Evolutionary conservation across 2,888 invertebrate genomes (phyloP).

Genomic region (Meteorus colon): DNA sequence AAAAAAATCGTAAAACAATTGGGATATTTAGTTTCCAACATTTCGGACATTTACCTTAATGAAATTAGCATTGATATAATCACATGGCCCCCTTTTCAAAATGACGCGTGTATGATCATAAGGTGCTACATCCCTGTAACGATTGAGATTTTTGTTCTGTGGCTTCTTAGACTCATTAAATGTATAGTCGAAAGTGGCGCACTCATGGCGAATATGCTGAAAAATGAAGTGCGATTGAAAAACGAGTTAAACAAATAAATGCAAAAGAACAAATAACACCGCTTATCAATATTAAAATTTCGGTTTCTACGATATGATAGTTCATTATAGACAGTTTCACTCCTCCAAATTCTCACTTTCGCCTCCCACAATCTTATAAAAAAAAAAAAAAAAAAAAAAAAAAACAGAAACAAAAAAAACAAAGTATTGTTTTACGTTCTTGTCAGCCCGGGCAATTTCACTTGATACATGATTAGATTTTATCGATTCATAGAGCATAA

Average conservation of each 20-base stretch:
- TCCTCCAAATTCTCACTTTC: no score
- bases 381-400: no score
- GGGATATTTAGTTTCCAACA: not conserved
- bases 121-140: conserved; percentile 96
- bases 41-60: conserved; percentile 78
- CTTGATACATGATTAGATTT: no score
- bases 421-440: no score
- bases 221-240: conserved; percentile 60
- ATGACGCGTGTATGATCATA: conserved; percentile 94
- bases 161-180: conserved; percentile 84
- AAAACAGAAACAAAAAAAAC: no score
- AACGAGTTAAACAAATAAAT: not conserved
- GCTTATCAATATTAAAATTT: not conserved
- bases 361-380: no score
- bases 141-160: conserved; percentile 87
- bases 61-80: conserved; percentile 97
- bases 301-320: no score
- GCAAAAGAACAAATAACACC: not conserved
- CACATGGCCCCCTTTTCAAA: conserved; percentile 81
- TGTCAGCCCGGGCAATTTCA: no score
- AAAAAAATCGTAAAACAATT: conserved; percentile 8
- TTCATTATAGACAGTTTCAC: no score
- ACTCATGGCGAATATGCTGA: conserved; percentile 84
- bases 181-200: conserved; percentile 79
- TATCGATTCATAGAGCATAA: no score